These are phyloP conservation scores for Patella vulgata DNA, from an alignment of 1,140 invertebrate species.

Conservation along the genomic window DNA sequence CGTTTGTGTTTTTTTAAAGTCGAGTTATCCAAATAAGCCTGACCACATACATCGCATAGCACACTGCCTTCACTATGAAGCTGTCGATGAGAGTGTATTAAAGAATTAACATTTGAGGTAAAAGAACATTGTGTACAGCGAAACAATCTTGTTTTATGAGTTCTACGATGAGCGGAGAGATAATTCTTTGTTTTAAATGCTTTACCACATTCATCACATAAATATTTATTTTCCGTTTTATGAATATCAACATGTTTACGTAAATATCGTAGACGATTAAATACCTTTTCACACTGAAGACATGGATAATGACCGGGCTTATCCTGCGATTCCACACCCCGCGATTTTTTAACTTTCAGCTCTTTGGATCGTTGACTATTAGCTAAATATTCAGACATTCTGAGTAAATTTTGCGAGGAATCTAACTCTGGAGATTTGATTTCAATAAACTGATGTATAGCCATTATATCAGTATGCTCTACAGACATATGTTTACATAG, in stretches of 20 bases:
- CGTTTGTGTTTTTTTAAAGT: constrained; percentile 60
- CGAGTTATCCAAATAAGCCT: constrained; percentile 59
- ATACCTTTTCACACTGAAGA: constrained; percentile 55
- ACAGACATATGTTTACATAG: constrained; percentile 52
- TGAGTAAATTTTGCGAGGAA: constrained; percentile 35
- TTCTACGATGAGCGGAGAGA: constrained; percentile 48
- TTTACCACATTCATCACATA: constrained; percentile 60
- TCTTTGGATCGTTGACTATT: constrained; percentile 16
- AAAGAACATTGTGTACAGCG: constrained; percentile 61
- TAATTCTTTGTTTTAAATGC: constrained; percentile 54
- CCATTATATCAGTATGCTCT: constrained; percentile 41
- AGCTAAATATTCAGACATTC: constrained; percentile 45
- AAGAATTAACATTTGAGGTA: constrained; percentile 48
- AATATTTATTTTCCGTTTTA: constrained; percentile 42
- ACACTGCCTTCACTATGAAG: constrained; percentile 56
- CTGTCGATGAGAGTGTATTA: constrained; percentile 61
- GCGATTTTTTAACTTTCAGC: constrained; percentile 8
- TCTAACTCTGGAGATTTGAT: constrained; percentile 1
- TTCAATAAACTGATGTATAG: constrained; percentile 30
- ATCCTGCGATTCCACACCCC: constrained; percentile 54
- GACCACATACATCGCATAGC: constrained; percentile 61
- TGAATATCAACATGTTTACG: constrained; percentile 52
- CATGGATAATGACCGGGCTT: constrained; percentile 52
- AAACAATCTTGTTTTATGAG: constrained; percentile 51
- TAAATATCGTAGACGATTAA: constrained; percentile 54